These are phyloP conservation scores for Campylorhamphus procurvoides DNA, from an alignment of 2,113 vertebrate genomes.

Conservation along the genomic window DNA sequence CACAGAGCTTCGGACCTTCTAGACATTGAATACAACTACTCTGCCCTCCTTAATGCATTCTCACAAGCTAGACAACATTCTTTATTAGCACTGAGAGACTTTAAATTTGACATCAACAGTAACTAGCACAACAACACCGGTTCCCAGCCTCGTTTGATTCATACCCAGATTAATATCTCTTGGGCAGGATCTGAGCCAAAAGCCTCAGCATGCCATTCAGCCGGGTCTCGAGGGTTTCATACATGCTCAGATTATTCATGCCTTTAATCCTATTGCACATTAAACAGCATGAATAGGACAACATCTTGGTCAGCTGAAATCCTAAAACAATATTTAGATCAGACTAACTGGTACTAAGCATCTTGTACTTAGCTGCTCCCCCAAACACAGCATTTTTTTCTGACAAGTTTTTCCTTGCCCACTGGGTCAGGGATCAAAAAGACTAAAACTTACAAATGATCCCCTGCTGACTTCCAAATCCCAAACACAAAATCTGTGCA, in stretches of 20 bases:
- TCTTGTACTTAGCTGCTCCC: constrained; percentile 53
- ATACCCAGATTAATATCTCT: constrained; percentile 54
- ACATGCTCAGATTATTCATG: constrained; percentile 56
- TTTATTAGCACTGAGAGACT: constrained; percentile 5
- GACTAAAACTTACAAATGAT: constrained; percentile 59
- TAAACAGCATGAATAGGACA: constrained; percentile 70
- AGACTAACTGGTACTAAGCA: constrained; percentile 55
- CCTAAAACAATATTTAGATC: constrained; percentile 68
- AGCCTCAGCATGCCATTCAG: constrained; percentile 46
- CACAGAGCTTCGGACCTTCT: neutral
- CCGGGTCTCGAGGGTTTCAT: constrained; percentile 55
- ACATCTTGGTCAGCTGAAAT: constrained; percentile 66
- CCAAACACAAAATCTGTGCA: neutral
- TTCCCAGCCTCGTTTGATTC: constrained; percentile 34
- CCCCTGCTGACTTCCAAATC: constrained; percentile 59
- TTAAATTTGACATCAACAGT: constrained; percentile 28
- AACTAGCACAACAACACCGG: neutral
- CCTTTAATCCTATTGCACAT: constrained; percentile 68
- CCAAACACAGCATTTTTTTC: constrained; percentile 26
- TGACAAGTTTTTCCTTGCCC: constrained; percentile 51
- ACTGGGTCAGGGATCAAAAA: constrained; percentile 64
- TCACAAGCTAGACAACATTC: neutral
- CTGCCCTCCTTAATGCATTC: neutral
- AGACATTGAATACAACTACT: neutral
- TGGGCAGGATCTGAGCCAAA: constrained; percentile 59